Percentiles rank a stretch among this genome's conserved stretches.
phyloP scores from a whole-genome alignment of 2,888 invertebrate species.

The Spicauda simplicius region DNA sequence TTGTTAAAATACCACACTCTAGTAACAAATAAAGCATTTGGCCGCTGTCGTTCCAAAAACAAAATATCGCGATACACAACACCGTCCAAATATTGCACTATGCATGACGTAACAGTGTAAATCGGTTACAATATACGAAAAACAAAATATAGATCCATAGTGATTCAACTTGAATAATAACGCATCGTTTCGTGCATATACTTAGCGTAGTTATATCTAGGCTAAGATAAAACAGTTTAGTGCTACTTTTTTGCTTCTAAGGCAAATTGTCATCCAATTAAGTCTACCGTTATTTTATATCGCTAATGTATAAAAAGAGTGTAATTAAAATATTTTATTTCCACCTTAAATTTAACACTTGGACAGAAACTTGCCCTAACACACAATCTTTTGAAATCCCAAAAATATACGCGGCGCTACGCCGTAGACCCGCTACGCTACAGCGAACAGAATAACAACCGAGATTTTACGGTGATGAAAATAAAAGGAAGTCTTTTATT shows the following conservation, averaged over 20 bases:
- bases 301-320: too few relatives aligned
- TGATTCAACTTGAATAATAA: too few relatives aligned
- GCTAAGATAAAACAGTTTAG: too few relatives aligned
- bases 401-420: not conserved
- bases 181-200: too few relatives aligned
- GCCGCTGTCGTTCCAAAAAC: slow-evolving; percentile 52
- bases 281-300: too few relatives aligned
- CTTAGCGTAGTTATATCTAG: too few relatives aligned
- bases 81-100: slow-evolving; percentile 22
- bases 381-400: too few relatives aligned
- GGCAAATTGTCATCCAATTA: too few relatives aligned
- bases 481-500: not conserved
- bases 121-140: not conserved
- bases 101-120: not conserved
- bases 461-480: not conserved
- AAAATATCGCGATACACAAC: slow-evolving; percentile 59
- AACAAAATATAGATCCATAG: not conserved
- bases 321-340: too few relatives aligned
- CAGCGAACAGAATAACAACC: not conserved
- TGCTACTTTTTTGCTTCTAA: too few relatives aligned
- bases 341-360: too few relatives aligned
- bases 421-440: not conserved
- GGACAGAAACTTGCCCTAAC: too few relatives aligned
- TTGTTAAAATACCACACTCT: slow-evolving; percentile 45
- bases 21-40: slow-evolving; percentile 51